Conservation (phyloP, 2,888 invertebrate species). For the Drosophila maculinotata region DNA sequence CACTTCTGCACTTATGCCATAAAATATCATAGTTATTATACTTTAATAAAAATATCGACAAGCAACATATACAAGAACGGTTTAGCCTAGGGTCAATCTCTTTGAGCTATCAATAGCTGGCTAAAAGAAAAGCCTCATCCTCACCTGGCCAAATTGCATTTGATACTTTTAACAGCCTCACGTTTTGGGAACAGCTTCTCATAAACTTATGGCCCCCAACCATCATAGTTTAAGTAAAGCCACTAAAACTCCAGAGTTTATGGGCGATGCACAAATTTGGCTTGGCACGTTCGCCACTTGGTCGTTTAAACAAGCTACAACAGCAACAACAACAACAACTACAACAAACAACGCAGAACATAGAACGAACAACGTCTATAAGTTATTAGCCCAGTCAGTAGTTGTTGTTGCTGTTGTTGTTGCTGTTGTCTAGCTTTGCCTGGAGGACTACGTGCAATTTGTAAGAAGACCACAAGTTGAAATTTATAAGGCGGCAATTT, state of each 20-base stretch:
- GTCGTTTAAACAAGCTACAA: constrained; percentile 29
- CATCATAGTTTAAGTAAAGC: constrained; percentile 63
- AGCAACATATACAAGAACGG: no score
- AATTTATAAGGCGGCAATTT: constrained; percentile 78
- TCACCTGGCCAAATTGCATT: constrained; percentile 23
- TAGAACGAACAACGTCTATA: constrained; percentile 47
- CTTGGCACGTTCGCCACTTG: constrained; percentile 61
- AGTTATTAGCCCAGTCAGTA: constrained; percentile 62
- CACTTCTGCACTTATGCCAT: no score
- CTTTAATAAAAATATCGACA: no score
- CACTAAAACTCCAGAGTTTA: constrained; percentile 66
- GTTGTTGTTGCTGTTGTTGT: constrained; percentile 25
- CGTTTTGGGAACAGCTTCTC: constrained; percentile 14
- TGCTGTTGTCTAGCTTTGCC: constrained; percentile 27
- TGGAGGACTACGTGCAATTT: constrained; percentile 59
- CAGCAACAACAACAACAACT: constrained; percentile 16
- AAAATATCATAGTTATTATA: no score
- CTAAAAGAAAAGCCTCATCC: not conserved
- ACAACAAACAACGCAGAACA: constrained; percentile 5
- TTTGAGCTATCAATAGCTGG: constrained; percentile 21
- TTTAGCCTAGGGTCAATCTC: not conserved
- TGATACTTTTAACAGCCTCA: constrained; percentile 44
- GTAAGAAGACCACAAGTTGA: constrained; percentile 70
- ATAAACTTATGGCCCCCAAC: constrained; percentile 22
- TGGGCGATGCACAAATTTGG: constrained; percentile 64